These are phyloP conservation scores for Nematolebias whitei DNA, from an alignment of 2,113 vertebrate species.

Conservation along the genomic window DNA sequence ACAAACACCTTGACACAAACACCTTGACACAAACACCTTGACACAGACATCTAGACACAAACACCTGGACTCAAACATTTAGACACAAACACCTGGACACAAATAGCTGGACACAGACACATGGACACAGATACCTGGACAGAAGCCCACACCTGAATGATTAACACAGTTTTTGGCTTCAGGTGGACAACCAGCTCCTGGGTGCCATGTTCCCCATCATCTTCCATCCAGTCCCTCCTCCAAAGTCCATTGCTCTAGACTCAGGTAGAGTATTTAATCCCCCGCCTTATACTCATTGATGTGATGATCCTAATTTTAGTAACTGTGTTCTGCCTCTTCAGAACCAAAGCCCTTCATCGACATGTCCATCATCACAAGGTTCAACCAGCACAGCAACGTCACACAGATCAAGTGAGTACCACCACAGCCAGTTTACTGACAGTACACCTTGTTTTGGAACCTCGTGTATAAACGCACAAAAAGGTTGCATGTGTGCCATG, in stretches of 20 bases:
- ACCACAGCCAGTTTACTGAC: neutral
- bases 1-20: conserved; percentile 2
- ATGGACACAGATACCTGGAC: too few relatives aligned
- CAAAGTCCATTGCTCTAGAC: conserved; percentile 94
- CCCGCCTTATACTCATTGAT: neutral
- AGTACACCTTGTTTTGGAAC: too few relatives aligned
- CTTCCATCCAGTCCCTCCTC: conserved; percentile 96
- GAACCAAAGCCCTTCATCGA: conserved; percentile 97
- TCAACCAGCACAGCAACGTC: conserved; percentile 94
- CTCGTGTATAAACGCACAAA: too few relatives aligned
- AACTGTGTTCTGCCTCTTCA: conserved; percentile 52
- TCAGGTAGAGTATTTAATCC: conserved; percentile 82
- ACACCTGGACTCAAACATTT: too few relatives aligned
- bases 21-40: neutral
- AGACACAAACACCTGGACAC: neutral
- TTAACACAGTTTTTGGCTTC: neutral
- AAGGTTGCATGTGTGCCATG: too few relatives aligned
- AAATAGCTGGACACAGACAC: neutral
- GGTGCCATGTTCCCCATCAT: conserved; percentile 94
- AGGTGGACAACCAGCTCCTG: conserved; percentile 95
- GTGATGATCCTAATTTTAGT: neutral
- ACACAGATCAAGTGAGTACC: conserved; percentile 89
- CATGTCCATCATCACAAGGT: conserved; percentile 93
- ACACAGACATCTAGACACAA: conserved; percentile 1
- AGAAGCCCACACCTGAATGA: neutral